These are phyloP conservation scores for Diploptera punctata DNA, from an alignment of 2,888 invertebrate genomes.

Conservation along the genomic window DNA sequence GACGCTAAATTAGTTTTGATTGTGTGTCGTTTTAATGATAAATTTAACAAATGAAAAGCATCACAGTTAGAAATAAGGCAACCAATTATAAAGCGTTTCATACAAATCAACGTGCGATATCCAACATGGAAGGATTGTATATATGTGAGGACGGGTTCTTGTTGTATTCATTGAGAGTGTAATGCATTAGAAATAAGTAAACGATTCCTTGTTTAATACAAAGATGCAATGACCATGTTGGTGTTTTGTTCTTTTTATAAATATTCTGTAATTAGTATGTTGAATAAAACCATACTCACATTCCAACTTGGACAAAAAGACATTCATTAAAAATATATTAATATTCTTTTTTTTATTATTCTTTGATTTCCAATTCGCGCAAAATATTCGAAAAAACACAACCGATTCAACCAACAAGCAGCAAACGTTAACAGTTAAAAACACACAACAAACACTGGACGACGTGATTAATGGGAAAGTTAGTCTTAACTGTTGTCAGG, in stretches of 20 bases:
- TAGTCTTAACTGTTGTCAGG: constrained; percentile 7
- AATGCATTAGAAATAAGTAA: constrained; percentile 22
- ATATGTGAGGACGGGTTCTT: constrained; percentile 38
- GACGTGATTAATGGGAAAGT: constrained; percentile 27
- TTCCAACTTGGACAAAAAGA: constrained; percentile 25
- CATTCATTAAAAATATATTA: constrained; percentile 36
- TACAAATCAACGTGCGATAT: constrained; percentile 21
- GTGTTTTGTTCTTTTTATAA: background rate
- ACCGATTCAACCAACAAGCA: constrained; percentile 35
- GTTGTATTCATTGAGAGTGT: constrained; percentile 20
- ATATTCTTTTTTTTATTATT: constrained; percentile 23
- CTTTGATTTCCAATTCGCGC: constrained; percentile 31
- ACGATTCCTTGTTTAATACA: background rate
- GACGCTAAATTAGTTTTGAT: constrained; percentile 3
- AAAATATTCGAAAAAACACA: constrained; percentile 36
- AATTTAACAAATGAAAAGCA: background rate
- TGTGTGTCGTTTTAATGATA: background rate
- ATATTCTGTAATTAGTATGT: background rate
- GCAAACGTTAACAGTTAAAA: constrained; percentile 37
- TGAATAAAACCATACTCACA: constrained; percentile 2
- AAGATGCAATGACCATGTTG: background rate
- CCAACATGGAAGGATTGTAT: constrained; percentile 40
- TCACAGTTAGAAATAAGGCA: constrained; percentile 29
- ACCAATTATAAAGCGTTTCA: constrained; percentile 8
- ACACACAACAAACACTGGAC: constrained; percentile 28